Conservation (phyloP, 2,888 invertebrate species). For the Drosophila imparisetae region DNA sequence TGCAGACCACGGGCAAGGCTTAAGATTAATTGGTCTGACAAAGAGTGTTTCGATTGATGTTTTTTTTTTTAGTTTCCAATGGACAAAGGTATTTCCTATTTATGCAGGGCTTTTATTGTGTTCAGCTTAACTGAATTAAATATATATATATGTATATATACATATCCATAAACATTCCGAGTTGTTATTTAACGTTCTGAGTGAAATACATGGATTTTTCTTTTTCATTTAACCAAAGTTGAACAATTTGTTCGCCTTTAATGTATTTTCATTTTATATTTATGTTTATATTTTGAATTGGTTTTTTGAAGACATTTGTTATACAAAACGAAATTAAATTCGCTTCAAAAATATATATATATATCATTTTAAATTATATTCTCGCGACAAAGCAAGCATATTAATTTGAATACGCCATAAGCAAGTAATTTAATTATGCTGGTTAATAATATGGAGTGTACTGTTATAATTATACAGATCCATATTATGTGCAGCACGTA, state of each 20-base stretch:
- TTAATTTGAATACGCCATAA: not conserved
- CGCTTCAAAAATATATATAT: not conserved
- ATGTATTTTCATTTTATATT: not conserved
- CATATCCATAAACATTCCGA: not conserved
- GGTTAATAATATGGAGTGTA: not conserved
- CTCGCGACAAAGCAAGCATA: not conserved
- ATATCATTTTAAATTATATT: not conserved
- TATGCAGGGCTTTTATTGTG: slow-evolving; percentile 8
- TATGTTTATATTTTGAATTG: not conserved
- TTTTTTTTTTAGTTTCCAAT: not conserved
- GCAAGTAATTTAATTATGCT: not conserved
- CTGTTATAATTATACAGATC: slow-evolving; percentile 8
- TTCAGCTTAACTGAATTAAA: not conserved
- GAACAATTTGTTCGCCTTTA: not conserved
- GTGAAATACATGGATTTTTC: not conserved
- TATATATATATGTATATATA: not conserved
- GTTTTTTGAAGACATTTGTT: not conserved
- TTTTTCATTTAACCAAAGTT: not conserved
- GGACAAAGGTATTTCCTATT: slow-evolving; percentile 3
- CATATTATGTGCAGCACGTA: slow-evolving; percentile 36
- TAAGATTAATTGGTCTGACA: slow-evolving; percentile 53
- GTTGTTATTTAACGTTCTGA: not conserved
- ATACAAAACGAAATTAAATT: not conserved
- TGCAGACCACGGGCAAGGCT: slow-evolving; percentile 41
- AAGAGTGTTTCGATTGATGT: slow-evolving; percentile 1